These are phyloP conservation scores for Mythimna lalbum DNA, from an alignment of 2,888 invertebrate genomes.

Conservation along the genomic window DNA sequence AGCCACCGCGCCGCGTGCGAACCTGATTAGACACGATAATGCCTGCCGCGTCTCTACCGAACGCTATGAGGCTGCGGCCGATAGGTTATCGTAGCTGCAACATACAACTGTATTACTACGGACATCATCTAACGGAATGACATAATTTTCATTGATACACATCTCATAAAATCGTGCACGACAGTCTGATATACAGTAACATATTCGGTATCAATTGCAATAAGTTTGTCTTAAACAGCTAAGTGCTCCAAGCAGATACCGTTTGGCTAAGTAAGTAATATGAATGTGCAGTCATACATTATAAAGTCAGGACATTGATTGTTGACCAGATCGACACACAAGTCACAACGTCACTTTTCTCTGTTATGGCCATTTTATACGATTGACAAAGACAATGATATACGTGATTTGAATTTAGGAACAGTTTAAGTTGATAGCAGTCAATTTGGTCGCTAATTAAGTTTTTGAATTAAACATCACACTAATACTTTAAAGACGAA, in stretches of 20 bases:
- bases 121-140: constrained; percentile 82
- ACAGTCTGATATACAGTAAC: constrained; percentile 81
- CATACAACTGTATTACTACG: constrained; percentile 82
- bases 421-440: constrained; percentile 5
- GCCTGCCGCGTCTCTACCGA: constrained; percentile 82
- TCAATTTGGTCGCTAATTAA: neutral
- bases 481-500: too few relatives aligned
- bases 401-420: neutral
- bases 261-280: constrained; percentile 48
- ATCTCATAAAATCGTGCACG: constrained; percentile 83
- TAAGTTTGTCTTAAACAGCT: constrained; percentile 75
- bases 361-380: neutral
- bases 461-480: neutral
- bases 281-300: constrained; percentile 30
- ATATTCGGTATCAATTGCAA: constrained; percentile 78
- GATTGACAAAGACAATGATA: constrained; percentile 4
- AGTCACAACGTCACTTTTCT: constrained; percentile 6
- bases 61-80: constrained; percentile 77
- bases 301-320: constrained; percentile 22
- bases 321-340: constrained; percentile 7
- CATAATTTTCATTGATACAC: constrained; percentile 85
- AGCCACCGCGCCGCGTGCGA: constrained; percentile 90
- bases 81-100: constrained; percentile 86
- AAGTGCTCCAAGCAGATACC: constrained; percentile 65
- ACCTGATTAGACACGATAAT: constrained; percentile 90